Percentiles rank a stretch among this genome's conserved stretches.
Evolutionary conservation across 2,888 invertebrate genomes (phyloP).

Genomic region (Palloptera scutellata): DNA sequence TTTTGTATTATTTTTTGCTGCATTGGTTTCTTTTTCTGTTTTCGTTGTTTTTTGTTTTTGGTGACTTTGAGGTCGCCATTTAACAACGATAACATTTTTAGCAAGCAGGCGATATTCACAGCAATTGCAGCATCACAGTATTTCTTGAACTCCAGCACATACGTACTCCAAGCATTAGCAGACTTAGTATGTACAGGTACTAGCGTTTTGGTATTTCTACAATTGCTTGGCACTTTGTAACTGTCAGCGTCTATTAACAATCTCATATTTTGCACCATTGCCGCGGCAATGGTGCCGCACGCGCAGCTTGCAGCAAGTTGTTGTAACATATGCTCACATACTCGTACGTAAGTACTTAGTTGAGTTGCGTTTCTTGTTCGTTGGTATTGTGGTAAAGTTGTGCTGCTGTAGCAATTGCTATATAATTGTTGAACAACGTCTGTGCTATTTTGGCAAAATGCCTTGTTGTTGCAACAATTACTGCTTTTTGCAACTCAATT

Average conservation of each 20-base stretch:
- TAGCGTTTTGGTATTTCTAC: conserved; percentile 46
- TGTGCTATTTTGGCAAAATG: neutral
- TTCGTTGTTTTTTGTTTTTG: no score
- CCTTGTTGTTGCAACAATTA: conserved; percentile 28
- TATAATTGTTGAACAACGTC: conserved; percentile 18
- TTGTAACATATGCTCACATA: neutral
- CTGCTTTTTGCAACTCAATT: conserved; percentile 36
- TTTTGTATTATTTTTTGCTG: no score
- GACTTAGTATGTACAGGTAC: neutral
- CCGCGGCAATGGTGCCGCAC: conserved; percentile 18
- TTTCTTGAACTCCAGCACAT: neutral
- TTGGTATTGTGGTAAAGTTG: no score
- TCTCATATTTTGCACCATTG: conserved; percentile 46
- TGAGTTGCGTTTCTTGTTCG: no score
- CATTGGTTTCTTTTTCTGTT: no score
- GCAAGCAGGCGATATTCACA: conserved; percentile 43
- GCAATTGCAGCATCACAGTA: conserved; percentile 22
- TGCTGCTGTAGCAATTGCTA: no score
- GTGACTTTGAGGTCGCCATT: conserved; percentile 27
- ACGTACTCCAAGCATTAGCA: neutral
- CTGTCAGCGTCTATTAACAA: conserved; percentile 61
- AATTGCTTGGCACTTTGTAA: conserved; percentile 62
- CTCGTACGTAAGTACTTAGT: no score
- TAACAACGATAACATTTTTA: conserved; percentile 41
- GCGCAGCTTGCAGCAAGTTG: conserved; percentile 21